Evolutionary conservation across 2,888 invertebrate genomes (phyloP).

Genomic region (Invenusta paracnida): DNA sequence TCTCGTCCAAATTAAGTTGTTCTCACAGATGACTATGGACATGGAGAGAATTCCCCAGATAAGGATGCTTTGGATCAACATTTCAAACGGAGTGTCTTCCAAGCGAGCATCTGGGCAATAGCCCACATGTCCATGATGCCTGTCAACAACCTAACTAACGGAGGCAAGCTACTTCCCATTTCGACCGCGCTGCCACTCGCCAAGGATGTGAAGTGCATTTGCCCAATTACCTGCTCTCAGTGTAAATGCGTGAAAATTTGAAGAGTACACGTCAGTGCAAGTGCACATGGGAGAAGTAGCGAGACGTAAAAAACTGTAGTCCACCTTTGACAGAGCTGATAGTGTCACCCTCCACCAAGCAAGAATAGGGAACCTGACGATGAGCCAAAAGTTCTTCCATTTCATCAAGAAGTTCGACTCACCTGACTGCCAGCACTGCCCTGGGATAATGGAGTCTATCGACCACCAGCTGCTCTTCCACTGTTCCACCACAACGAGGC

Average conservation of each 20-base stretch:
- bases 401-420: too few species aligned
- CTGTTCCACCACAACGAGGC: too few species aligned
- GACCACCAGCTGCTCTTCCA: too few species aligned
- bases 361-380: too few species aligned
- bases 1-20: constrained; percentile 38
- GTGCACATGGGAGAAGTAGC: constrained; percentile 22
- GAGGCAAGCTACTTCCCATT: constrained; percentile 41
- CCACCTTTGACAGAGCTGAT: too few species aligned
- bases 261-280: constrained; percentile 24
- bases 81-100: constrained; percentile 44
- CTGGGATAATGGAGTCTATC: too few species aligned
- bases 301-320: background rate
- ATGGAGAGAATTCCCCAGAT: constrained; percentile 43
- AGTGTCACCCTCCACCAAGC: too few species aligned
- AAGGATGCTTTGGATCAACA: constrained; percentile 41
- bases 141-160: constrained; percentile 40
- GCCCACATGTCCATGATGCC: constrained; percentile 38
- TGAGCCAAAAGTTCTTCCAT: too few species aligned
- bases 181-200: constrained; percentile 41
- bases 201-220: constrained; percentile 41
- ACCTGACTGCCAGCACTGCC: too few species aligned
- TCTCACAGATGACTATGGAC: constrained; percentile 40
- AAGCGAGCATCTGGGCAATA: constrained; percentile 43
- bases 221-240: constrained; percentile 35
- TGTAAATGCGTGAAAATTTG: constrained; percentile 39